A percentile compares a stretch with the other conserved stretches of the same genome.
phyloP scores from a whole-genome alignment of 1,140 invertebrate species.

The Monomorium pharaonis region DNA sequence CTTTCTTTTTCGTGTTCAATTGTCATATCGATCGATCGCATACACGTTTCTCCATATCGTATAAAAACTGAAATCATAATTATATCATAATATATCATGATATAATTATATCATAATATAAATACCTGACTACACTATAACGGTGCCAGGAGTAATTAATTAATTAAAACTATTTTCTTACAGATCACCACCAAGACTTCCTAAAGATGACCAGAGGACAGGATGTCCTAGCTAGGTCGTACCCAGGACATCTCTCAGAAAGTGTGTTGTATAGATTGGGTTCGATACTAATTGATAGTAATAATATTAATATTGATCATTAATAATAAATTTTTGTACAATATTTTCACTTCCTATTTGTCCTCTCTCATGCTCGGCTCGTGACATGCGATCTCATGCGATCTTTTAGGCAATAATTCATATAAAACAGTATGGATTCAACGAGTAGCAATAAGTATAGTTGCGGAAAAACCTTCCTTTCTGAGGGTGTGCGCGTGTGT shows the following conservation, averaged over 20 bases:
- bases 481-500: conserved; percentile 10
- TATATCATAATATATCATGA: conserved; percentile 66
- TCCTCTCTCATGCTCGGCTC: conserved; percentile 74
- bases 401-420: conserved; percentile 39
- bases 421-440: conserved; percentile 70
- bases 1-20: conserved; percentile 20
- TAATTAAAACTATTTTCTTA: conserved; percentile 76
- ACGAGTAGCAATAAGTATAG: conserved; percentile 39
- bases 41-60: conserved; percentile 61
- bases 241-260: too few relatives aligned
- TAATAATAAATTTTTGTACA: conserved; percentile 83
- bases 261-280: conserved; percentile 4
- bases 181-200: too few relatives aligned
- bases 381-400: conserved; percentile 68
- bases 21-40: conserved; percentile 65
- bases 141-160: conserved; percentile 77
- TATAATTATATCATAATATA: conserved; percentile 60
- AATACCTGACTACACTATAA: conserved; percentile 77
- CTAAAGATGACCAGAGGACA: too few relatives aligned
- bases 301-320: conserved; percentile 79
- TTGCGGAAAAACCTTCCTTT: conserved; percentile 29
- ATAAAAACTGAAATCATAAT: conserved; percentile 71
- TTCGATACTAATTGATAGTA: conserved; percentile 72
- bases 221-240: too few relatives aligned
- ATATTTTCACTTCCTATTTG: conserved; percentile 76